These are phyloP conservation scores for Drosophila truncata DNA, from an alignment of 1,140 invertebrate genomes.

Conservation along the genomic window DNA sequence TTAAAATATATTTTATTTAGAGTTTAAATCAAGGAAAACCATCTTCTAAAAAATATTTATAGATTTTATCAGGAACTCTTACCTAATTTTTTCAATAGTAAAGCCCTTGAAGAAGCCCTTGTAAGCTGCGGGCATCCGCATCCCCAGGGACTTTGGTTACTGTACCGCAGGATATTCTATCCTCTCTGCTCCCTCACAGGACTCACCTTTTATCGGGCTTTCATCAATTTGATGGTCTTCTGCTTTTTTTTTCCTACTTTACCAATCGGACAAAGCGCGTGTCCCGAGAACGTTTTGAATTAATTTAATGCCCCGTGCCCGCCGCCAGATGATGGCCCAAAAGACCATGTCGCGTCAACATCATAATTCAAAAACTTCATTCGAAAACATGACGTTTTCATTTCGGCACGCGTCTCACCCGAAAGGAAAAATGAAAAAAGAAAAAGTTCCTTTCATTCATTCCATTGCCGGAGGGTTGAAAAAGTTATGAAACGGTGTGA, in stretches of 20 bases:
- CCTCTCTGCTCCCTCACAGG: constrained; percentile 7
- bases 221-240: constrained; percentile 63
- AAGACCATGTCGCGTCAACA: constrained; percentile 63
- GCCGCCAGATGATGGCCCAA: constrained; percentile 68
- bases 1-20: too few relatives aligned
- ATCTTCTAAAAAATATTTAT: not conserved
- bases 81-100: constrained; percentile 10
- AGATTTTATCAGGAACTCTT: too few relatives aligned
- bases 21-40: not conserved
- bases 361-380: constrained; percentile 83
- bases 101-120: constrained; percentile 13
- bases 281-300: constrained; percentile 78
- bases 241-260: constrained; percentile 62
- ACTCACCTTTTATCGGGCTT: constrained; percentile 75
- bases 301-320: constrained; percentile 77
- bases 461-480: constrained; percentile 40
- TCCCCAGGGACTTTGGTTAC: constrained; percentile 73
- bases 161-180: constrained; percentile 41
- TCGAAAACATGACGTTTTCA: constrained; percentile 83
- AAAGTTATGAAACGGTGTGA: constrained; percentile 60
- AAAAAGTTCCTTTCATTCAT: constrained; percentile 40
- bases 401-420: constrained; percentile 70
- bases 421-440: constrained; percentile 11
- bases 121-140: constrained; percentile 61
- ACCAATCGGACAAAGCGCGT: constrained; percentile 77